phyloP scores from a whole-genome alignment of 2,797 vertebrate species.

The Chelon auratus region DNA sequence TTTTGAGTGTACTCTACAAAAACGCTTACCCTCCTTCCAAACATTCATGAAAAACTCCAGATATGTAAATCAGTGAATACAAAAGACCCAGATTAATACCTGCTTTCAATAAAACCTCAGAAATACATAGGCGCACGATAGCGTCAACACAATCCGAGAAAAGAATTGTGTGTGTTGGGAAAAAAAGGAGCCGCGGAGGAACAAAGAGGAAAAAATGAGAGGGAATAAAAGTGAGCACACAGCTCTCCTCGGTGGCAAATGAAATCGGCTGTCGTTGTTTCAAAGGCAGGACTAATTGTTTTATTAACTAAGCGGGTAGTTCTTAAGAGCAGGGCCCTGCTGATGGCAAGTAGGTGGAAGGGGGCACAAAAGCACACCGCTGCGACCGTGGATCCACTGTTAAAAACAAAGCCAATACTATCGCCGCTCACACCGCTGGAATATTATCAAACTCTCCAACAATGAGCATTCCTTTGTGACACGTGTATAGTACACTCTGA shows the following conservation, averaged over 20 bases:
- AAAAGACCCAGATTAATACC: conserved; percentile 27
- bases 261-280: conserved; percentile 67
- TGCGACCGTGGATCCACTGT: conserved; percentile 56
- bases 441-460: conserved; percentile 45
- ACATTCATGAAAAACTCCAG: neutral
- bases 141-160: neutral
- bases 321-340: conserved; percentile 66
- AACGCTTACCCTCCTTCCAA: conserved; percentile 19
- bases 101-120: conserved; percentile 21
- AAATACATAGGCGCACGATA: conserved; percentile 9
- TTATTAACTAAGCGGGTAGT: conserved; percentile 79
- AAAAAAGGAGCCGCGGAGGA: conserved; percentile 2
- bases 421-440: conserved; percentile 44
- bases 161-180: conserved; percentile 8
- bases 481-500: conserved; percentile 28
- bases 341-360: conserved; percentile 71
- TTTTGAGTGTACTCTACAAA: conserved; percentile 15
- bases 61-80: conserved; percentile 7
- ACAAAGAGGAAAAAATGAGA: conserved; percentile 15
- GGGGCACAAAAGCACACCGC: conserved; percentile 65
- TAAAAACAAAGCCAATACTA: conserved; percentile 68
- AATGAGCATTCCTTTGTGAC: conserved; percentile 52
- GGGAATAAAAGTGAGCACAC: conserved; percentile 26
- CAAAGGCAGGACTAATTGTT: conserved; percentile 75
- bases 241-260: conserved; percentile 47